These are phyloP conservation scores for Caenorhabditis panamensis DNA, from an alignment of 2,888 invertebrate species.

Conservation along the genomic window DNA sequence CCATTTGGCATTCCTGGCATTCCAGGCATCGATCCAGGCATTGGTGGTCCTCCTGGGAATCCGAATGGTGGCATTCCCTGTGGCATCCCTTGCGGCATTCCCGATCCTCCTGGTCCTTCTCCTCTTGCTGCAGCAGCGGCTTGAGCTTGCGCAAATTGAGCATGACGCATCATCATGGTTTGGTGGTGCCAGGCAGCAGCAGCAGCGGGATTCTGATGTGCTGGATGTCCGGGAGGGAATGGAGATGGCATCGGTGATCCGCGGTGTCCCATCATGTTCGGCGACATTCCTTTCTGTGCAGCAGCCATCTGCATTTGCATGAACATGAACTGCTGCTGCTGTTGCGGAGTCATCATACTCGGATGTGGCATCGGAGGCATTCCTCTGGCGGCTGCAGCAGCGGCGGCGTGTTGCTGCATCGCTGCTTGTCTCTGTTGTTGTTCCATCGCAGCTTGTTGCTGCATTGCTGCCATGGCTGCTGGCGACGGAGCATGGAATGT, in stretches of 20 bases:
- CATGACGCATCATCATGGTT: slow-evolving; percentile 38
- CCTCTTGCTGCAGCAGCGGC: not conserved
- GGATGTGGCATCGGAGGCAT: slow-evolving; percentile 27
- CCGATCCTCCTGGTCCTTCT: not conserved
- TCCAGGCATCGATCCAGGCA: slow-evolving; percentile 15
- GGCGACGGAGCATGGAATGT: slow-evolving; percentile 29
- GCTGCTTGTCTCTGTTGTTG: too few relatives aligned
- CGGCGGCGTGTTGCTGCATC: not conserved
- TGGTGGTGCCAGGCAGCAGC: slow-evolving; percentile 32
- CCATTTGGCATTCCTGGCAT: slow-evolving; percentile 23
- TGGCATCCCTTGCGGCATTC: slow-evolving; percentile 23
- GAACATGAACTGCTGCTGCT: slow-evolving; percentile 20
- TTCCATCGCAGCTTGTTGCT: not conserved
- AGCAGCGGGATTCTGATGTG: slow-evolving; percentile 17
- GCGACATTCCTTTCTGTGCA: slow-evolving; percentile 22
- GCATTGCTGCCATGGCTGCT: slow-evolving; percentile 46
- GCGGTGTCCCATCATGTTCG: slow-evolving; percentile 24
- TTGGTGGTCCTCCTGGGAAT: slow-evolving; percentile 14
- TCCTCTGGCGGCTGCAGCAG: not conserved
- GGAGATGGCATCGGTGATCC: slow-evolving; percentile 18
- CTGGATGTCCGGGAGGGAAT: slow-evolving; percentile 30
- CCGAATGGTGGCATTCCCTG: slow-evolving; percentile 20
- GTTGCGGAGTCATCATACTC: slow-evolving; percentile 43
- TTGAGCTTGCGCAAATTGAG: slow-evolving; percentile 5
- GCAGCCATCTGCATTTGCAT: slow-evolving; percentile 28